Evolutionary conservation across 1,140 invertebrate species (phyloP).

Genomic region (Steinernema khuongi): DNA sequence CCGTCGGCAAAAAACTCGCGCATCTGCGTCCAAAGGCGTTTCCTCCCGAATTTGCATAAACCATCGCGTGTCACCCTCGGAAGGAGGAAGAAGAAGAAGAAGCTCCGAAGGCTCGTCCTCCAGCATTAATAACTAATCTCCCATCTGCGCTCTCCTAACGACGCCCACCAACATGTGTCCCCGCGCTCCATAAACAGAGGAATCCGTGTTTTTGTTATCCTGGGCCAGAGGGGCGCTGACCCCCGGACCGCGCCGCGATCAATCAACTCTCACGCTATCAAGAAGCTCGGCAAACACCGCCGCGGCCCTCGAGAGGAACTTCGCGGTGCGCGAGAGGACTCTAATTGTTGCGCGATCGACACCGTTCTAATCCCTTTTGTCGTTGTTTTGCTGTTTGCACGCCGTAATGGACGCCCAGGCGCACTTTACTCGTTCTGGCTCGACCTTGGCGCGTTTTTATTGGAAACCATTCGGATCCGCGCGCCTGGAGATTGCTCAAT

Average conservation of each 20-base stretch:
- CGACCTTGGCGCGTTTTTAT: conserved; percentile 6
- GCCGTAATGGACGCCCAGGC: not conserved
- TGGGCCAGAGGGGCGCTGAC: not conserved
- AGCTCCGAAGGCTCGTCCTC: too few species aligned
- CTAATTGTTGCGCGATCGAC: conserved; percentile 1
- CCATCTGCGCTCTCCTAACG: conserved; percentile 14
- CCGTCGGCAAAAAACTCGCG: conserved; percentile 4
- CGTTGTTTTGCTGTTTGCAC: conserved; percentile 9
- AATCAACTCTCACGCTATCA: conserved; percentile 13
- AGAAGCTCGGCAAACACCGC: not conserved
- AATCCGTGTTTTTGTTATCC: not conserved
- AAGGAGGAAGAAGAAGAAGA: too few species aligned
- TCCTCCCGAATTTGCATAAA: conserved; percentile 6
- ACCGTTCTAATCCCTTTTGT: not conserved
- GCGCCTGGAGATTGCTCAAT: not conserved
- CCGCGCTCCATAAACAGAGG: not conserved
- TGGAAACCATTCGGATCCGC: not conserved
- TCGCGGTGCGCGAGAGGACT: not conserved
- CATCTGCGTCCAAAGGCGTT: not conserved
- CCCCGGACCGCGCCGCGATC: not conserved
- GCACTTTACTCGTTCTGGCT: not conserved
- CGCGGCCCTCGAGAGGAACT: not conserved
- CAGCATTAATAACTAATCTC: conserved; percentile 12
- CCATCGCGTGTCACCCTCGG: not conserved
- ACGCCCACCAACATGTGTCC: not conserved